Evolutionary conservation across 1,140 invertebrate genomes (phyloP).

Genomic region (Calliphora vicina): DNA sequence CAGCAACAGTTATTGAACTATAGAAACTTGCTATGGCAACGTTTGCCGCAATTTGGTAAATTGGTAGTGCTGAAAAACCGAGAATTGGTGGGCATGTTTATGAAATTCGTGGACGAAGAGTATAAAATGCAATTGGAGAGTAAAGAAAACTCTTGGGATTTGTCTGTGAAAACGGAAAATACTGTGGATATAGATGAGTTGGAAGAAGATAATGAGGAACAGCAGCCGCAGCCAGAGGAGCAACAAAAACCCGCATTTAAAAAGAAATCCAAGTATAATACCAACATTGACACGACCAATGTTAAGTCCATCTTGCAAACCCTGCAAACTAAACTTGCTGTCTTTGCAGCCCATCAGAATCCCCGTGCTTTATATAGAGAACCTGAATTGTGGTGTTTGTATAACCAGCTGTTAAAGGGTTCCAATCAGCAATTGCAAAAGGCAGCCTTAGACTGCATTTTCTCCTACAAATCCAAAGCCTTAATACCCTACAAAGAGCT

Average conservation of each 20-base stretch:
- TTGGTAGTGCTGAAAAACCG: slow-evolving; percentile 81
- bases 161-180: slow-evolving; percentile 36
- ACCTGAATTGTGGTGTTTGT: slow-evolving; percentile 76
- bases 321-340: slow-evolving; percentile 65
- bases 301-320: slow-evolving; percentile 57
- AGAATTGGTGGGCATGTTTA: slow-evolving; percentile 78
- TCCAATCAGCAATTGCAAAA: slow-evolving; percentile 83
- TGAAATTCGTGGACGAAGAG: slow-evolving; percentile 79
- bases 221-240: not conserved
- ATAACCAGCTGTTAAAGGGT: slow-evolving; percentile 80
- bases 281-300: slow-evolving; percentile 1
- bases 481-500: slow-evolving; percentile 80
- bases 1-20: slow-evolving; percentile 69
- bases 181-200: slow-evolving; percentile 48
- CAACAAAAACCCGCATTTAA: not conserved
- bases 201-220: slow-evolving; percentile 50
- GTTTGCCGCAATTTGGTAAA: slow-evolving; percentile 75
- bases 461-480: slow-evolving; percentile 83
- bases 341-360: slow-evolving; percentile 83
- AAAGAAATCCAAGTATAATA: not conserved
- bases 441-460: slow-evolving; percentile 82
- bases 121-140: slow-evolving; percentile 64
- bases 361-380: slow-evolving; percentile 81
- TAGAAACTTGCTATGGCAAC: slow-evolving; percentile 81
- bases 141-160: slow-evolving; percentile 52